Percentiles rank a stretch among this genome's conserved stretches.
These are phyloP conservation scores for Scylla paramamosain DNA, from an alignment of 1,140 invertebrate genomes.

Conservation along the genomic window DNA sequence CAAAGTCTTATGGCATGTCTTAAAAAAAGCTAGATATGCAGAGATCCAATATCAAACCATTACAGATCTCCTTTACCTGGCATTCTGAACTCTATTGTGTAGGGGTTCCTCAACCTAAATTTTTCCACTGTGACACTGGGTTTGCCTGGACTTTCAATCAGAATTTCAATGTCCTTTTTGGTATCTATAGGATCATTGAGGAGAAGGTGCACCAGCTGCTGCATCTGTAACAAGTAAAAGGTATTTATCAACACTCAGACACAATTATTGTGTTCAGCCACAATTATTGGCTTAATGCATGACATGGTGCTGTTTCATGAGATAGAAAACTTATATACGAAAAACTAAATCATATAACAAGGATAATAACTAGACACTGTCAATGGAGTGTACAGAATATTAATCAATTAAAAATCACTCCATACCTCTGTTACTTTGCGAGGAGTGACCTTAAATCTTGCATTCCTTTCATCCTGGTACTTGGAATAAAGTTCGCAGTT, in stretches of 20 bases:
- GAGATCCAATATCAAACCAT: too few species aligned
- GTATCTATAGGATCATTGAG: conserved; percentile 40
- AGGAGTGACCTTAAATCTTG: conserved; percentile 64
- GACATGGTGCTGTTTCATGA: too few species aligned
- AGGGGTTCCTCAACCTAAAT: conserved; percentile 48
- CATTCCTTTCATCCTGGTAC: conserved; percentile 55
- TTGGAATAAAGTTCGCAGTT: conserved; percentile 40
- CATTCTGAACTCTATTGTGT: conserved; percentile 61
- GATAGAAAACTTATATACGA: too few species aligned
- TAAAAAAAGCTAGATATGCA: too few species aligned
- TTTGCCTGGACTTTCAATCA: conserved; percentile 40
- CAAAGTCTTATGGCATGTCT: too few species aligned
- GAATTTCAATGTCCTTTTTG: conserved; percentile 19
- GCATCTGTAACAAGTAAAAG: conserved; percentile 45
- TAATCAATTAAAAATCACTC: too few species aligned
- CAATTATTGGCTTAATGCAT: too few species aligned
- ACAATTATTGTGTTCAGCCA: too few species aligned
- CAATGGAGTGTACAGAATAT: too few species aligned
- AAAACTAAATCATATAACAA: too few species aligned
- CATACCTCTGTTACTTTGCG: conserved; percentile 57
- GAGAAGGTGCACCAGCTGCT: conserved; percentile 50
- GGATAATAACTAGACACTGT: too few species aligned
- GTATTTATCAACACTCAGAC: not conserved
- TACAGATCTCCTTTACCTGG: conserved; percentile 34
- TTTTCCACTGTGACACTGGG: conserved; percentile 1